phyloP scores from a whole-genome alignment of 2,797 vertebrate species.

The Cirrhinus mrigala region DNA sequence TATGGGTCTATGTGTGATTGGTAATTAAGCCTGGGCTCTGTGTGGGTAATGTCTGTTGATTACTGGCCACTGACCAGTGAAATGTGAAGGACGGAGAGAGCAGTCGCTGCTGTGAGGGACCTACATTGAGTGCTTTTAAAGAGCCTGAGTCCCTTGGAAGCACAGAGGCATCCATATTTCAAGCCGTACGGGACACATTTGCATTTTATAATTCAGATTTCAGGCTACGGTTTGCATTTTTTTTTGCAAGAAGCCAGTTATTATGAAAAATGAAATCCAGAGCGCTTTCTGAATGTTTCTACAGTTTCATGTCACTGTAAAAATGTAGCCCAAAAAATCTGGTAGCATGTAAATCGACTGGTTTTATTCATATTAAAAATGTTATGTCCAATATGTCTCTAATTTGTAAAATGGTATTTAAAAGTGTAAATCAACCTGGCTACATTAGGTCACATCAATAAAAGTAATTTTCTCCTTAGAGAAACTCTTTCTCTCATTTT shows the following conservation, averaged over 20 bases:
- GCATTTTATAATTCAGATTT: conserved; percentile 12
- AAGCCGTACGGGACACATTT: not conserved
- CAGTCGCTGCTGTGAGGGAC: conserved; percentile 34
- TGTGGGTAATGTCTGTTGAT: conserved; percentile 70
- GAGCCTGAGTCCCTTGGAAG: conserved; percentile 15
- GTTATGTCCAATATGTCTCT: not conserved
- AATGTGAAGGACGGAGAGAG: conserved; percentile 78
- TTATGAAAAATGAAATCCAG: not conserved
- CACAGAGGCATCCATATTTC: conserved; percentile 5
- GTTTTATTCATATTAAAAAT: not conserved
- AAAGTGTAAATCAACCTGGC: not conserved
- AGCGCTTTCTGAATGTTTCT: not conserved
- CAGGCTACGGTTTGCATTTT: not conserved
- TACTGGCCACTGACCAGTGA: conserved; percentile 76
- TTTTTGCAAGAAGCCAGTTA: not conserved
- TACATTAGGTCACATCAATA: no score
- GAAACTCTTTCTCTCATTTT: not conserved
- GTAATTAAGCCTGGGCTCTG: conserved; percentile 73
- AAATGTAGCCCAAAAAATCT: not conserved
- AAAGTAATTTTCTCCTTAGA: not conserved
- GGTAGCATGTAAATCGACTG: not conserved
- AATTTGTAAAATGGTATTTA: not conserved
- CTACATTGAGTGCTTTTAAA: conserved; percentile 23
- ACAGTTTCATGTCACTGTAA: not conserved
- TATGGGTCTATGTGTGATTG: conserved; percentile 58